Conservation (phyloP, 2,797 vertebrate genomes). For the Perodicticus potto region DNA sequence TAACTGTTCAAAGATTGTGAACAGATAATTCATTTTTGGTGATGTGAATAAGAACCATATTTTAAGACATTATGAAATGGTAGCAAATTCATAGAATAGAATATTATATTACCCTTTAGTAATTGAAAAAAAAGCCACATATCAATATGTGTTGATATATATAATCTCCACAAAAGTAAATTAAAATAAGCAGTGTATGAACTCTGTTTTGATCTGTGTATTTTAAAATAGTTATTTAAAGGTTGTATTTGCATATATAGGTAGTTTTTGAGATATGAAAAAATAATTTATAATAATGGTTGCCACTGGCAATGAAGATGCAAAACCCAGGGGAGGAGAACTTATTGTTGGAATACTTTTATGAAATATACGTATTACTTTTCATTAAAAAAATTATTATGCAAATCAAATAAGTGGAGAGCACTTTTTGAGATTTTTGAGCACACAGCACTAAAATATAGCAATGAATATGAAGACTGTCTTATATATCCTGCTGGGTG, state of each 20-base stretch:
- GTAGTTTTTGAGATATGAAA: not conserved
- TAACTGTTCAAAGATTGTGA: not conserved
- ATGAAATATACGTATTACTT: not conserved
- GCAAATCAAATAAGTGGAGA: not conserved
- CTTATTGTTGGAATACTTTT: not conserved
- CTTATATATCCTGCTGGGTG: not conserved
- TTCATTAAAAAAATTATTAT: constrained; percentile 32
- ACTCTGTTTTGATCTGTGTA: not conserved
- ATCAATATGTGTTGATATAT: not conserved
- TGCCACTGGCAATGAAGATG: not conserved
- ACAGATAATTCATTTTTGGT: not conserved
- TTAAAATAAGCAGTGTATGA: not conserved
- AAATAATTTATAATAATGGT: not conserved
- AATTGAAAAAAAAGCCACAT: not conserved
- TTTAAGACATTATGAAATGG: not conserved
- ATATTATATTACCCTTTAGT: not conserved
- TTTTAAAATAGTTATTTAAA: not conserved
- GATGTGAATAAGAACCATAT: not conserved
- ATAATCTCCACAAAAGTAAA: not conserved
- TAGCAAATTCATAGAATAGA: not conserved
- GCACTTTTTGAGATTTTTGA: not conserved
- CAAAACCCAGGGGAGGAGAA: not conserved
- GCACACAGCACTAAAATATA: not conserved
- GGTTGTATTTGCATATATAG: not conserved
- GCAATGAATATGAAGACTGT: not conserved